A percentile compares a stretch with the other conserved stretches of the same genome.
Evolutionary conservation across 2,797 vertebrate genomes (phyloP).

Genomic region (Syngnathus acus): DNA sequence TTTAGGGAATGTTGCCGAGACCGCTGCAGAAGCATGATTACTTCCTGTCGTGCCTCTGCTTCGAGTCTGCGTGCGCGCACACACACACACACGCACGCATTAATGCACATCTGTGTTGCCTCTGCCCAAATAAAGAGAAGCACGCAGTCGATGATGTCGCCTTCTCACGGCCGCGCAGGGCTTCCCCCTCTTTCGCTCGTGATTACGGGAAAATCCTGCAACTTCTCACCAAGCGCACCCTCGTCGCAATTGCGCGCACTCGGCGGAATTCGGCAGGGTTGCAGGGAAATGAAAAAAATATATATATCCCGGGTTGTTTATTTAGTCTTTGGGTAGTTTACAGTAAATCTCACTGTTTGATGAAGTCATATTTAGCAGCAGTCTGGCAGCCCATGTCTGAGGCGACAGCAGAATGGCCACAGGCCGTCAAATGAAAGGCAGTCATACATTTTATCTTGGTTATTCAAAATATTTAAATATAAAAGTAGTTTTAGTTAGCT

Average conservation of each 20-base stretch:
- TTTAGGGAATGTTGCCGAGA: conserved; percentile 68
- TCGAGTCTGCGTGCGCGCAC: conserved; percentile 18
- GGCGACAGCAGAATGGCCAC: no score
- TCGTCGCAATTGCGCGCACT: conserved; percentile 49
- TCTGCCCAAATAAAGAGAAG: conserved; percentile 47
- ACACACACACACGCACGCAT: conserved; percentile 13
- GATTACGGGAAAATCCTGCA: conserved; percentile 64
- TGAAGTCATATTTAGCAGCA: not conserved
- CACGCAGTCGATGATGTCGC: conserved; percentile 33
- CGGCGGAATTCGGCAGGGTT: conserved; percentile 60
- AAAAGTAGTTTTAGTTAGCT: no score
- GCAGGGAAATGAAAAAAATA: conserved; percentile 24
- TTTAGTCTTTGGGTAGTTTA: not conserved
- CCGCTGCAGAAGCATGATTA: conserved; percentile 69
- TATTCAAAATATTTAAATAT: no score
- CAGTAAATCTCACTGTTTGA: not conserved
- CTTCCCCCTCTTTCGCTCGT: conserved; percentile 62
- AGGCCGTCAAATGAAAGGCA: not conserved
- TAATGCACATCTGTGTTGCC: conserved; percentile 56
- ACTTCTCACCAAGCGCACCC: conserved; percentile 52
- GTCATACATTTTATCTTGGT: no score
- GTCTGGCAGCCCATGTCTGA: not conserved
- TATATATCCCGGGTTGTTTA: not conserved
- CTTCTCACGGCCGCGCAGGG: conserved; percentile 46
- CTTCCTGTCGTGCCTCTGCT: conserved; percentile 73